Conservation (phyloP, 2,113 vertebrate species). For the Pedetes capensis region DNA sequence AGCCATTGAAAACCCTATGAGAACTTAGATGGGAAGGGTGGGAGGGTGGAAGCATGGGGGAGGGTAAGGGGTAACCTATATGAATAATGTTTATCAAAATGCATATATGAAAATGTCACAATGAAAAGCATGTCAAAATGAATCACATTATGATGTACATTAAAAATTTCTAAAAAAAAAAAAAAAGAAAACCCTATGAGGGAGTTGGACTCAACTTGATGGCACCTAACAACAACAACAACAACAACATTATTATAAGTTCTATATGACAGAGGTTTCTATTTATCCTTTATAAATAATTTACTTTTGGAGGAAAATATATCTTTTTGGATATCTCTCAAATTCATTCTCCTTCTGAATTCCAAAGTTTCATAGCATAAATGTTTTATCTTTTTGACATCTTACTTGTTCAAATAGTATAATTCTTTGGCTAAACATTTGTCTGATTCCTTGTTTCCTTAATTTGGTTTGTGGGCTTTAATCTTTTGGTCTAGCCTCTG, state of each 20-base stretch:
- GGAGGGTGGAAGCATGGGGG: too few species aligned
- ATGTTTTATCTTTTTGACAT: constrained; percentile 51
- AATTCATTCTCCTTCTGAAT: constrained; percentile 40
- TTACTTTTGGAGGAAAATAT: constrained; percentile 43
- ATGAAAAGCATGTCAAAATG: too few species aligned
- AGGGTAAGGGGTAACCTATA: too few species aligned
- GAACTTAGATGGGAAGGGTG: too few species aligned
- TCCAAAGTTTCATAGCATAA: constrained; percentile 34
- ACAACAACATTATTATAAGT: neutral
- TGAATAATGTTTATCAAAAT: too few species aligned
- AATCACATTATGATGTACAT: too few species aligned
- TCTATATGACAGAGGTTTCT: neutral
- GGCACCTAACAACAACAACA: too few species aligned
- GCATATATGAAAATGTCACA: too few species aligned
- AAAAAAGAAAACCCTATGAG: too few species aligned
- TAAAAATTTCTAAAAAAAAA: too few species aligned
- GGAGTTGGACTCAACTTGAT: too few species aligned
- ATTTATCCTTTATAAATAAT: constrained; percentile 41
- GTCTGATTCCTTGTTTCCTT: neutral
- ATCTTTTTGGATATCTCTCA: constrained; percentile 11
- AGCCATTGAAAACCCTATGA: too few species aligned
- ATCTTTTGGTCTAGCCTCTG: constrained; percentile 23
- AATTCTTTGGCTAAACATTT: constrained; percentile 40
- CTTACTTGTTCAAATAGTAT: constrained; percentile 52
- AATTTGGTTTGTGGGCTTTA: constrained; percentile 24